Percentiles rank a stretch among this genome's conserved stretches.
Evolutionary conservation across 2,797 vertebrate species (phyloP).

Genomic region (Ptychobarbus kaznakovi): DNA sequence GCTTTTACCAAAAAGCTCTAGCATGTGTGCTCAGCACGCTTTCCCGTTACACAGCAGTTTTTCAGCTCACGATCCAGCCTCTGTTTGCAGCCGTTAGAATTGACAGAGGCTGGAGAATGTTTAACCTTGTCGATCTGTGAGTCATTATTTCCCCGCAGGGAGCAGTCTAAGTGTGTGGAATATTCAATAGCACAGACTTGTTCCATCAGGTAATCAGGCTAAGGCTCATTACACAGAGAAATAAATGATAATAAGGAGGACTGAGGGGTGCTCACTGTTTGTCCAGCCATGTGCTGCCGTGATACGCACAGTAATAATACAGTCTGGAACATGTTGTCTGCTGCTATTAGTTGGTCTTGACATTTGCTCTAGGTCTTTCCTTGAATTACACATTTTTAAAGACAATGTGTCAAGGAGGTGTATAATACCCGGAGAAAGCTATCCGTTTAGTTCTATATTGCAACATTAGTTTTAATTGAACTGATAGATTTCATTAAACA

Average conservation of each 20-base stretch:
- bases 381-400: not conserved
- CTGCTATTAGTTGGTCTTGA: slow-evolving; percentile 16
- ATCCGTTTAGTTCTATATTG: not conserved
- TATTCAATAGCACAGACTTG: slow-evolving; percentile 48
- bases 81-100: not conserved
- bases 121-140: slow-evolving; percentile 57
- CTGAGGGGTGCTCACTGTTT: slow-evolving; percentile 11
- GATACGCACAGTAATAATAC: slow-evolving; percentile 16
- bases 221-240: slow-evolving; percentile 59
- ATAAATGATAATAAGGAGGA: slow-evolving; percentile 44
- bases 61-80: not conserved
- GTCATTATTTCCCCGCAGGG: not conserved
- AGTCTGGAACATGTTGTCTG: slow-evolving; percentile 13
- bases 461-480: not conserved
- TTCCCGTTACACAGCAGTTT: not conserved
- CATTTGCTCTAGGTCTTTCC: slow-evolving; percentile 15
- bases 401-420: not conserved
- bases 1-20: not conserved
- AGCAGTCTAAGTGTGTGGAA: slow-evolving; percentile 59
- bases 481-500: not conserved
- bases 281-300: not conserved
- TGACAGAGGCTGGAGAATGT: slow-evolving; percentile 33
- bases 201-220: slow-evolving; percentile 59
- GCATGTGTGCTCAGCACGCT: not conserved
- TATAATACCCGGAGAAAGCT: not conserved